Evolutionary conservation across 2,113 vertebrate species (phyloP), one percentile per base, ranked within the genome.

Genomic region (Cervus canadensis): DNA sequence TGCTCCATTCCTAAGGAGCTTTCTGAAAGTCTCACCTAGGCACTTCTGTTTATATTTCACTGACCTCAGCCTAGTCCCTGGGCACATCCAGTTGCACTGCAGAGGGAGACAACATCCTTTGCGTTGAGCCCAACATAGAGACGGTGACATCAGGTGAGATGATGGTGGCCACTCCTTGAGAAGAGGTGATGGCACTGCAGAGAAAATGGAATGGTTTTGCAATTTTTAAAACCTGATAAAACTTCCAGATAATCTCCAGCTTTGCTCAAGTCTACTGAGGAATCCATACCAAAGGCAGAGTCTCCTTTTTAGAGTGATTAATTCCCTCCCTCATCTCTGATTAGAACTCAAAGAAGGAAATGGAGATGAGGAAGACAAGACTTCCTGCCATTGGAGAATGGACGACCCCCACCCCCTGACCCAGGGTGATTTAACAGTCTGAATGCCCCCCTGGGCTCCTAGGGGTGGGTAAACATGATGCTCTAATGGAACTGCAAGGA

Each of bases 381-480:
- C 23, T 59, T 74, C 59, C 15, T 19, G 52, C 19, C 13, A 1
- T 4, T 56, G 54, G 43, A 74, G 48, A 84, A 62, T 5, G 6
- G 30, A 62, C 7, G 15, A n/a, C 3, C 15, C 30, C 40, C 7
- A 3, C 1, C 8, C 2, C 17, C 36, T 25, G 19, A 16, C 16
- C 16, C 25, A 15, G 25, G 54, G 40, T 23, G 64, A 56, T 19
- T 5, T 19, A 45, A 62, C 21, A 74, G 81, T 59, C 71, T 43
- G 67, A 67, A 36, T 2, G 7, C 30, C 36, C 28, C 36, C 45
- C 82, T 25, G 82, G 57, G 45, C 62, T 43, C 30, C 43, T 9
- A 30, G 4, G 15, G 25, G 26, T 9, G 8, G 23, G 13, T 7
- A 8, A 23, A 26, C 2, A 12, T 6, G 3, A 6, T 15, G 21